phyloP scores from a whole-genome alignment of 2,113 vertebrate genomes.

The Odocoileus hemionus region DNA sequence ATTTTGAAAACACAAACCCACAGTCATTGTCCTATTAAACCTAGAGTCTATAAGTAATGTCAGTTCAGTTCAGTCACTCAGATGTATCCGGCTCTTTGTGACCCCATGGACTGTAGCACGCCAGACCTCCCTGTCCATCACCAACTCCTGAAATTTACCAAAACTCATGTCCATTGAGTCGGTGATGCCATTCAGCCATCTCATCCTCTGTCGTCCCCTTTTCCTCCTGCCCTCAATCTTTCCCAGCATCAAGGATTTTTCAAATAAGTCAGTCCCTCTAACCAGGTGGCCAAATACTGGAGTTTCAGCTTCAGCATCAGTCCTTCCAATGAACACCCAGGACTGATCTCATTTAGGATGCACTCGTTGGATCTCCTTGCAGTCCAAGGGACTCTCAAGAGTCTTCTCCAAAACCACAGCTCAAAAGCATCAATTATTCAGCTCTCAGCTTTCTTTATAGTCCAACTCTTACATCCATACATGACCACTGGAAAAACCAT shows the following conservation, averaged over 20 bases:
- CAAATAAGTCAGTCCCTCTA: neutral
- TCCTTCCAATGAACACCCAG: neutral
- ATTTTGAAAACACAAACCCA: neutral
- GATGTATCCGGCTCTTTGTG: fast-evolving
- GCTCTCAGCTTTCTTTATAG: neutral
- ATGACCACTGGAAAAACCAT: neutral
- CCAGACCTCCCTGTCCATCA: neutral
- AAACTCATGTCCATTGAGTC: neutral
- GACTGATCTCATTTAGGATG: neutral
- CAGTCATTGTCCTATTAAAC: neutral
- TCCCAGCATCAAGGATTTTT: neutral
- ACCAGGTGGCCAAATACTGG: neutral
- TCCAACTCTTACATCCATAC: neutral
- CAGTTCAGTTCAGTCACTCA: neutral
- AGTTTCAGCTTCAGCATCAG: neutral
- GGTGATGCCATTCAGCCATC: neutral
- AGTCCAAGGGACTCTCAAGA: neutral
- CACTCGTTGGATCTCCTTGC: fast-evolving
- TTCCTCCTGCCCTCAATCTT: neutral
- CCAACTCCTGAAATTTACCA: neutral
- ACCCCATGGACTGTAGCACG: neutral
- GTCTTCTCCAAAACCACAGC: neutral
- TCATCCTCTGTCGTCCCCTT: neutral
- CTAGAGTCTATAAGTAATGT: neutral
- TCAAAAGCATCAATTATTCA: neutral